These are phyloP conservation scores for Otolemur crassicaudatus DNA, from an alignment of 2,797 vertebrate genomes.

Conservation along the genomic window DNA sequence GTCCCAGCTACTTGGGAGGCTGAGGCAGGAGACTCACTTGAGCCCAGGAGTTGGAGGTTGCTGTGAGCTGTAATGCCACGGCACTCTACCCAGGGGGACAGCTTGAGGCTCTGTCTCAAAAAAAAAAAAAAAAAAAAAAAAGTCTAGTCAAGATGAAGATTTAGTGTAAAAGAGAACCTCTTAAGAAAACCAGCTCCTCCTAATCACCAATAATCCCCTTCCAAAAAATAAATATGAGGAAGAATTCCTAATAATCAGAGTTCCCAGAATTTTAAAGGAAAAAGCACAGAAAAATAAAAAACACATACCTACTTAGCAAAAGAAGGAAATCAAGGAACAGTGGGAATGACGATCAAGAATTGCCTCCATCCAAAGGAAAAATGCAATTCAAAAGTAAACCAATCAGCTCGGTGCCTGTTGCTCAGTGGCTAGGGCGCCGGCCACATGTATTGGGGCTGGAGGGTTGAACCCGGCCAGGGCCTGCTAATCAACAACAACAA, in stretches of 20 bases:
- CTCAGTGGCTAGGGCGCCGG: too few species aligned
- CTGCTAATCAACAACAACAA: too few species aligned
- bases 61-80: too few species aligned
- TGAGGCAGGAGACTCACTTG: too few species aligned
- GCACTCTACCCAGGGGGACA: too few species aligned
- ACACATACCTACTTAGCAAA: background rate
- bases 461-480: too few species aligned
- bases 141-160: conserved; percentile 12
- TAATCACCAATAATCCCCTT: background rate
- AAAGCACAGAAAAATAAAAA: conserved; percentile 1
- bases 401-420: background rate
- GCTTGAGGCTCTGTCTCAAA: too few species aligned
- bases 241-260: background rate
- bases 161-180: background rate
- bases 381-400: conserved; percentile 16
- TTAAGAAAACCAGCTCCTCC: background rate
- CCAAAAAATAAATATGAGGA: background rate
- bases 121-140: background rate
- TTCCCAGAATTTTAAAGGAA: background rate
- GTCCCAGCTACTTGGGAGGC: too few species aligned
- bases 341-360: background rate
- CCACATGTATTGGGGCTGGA: too few species aligned
- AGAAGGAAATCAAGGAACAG: background rate
- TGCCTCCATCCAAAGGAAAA: background rate
- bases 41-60: too few species aligned